Percentiles rank a stretch among this genome's conserved stretches.
These are phyloP conservation scores for Tupiocoris notatus DNA, from an alignment of 2,888 invertebrate species.

Conservation along the genomic window DNA sequence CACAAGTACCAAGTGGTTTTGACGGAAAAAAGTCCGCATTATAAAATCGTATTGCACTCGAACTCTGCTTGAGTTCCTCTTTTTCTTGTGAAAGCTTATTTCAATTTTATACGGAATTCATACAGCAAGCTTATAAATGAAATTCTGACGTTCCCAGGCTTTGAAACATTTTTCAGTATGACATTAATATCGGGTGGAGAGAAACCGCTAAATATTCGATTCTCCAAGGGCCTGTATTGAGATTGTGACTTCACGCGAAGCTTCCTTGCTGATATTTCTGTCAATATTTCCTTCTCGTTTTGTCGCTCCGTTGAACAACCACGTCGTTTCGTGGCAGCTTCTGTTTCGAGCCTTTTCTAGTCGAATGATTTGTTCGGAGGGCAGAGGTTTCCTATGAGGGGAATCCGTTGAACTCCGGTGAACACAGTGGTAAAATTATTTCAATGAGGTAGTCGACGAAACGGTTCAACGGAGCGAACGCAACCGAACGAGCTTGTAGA, in stretches of 20 bases:
- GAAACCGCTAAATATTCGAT: neutral
- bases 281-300: conserved; percentile 15
- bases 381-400: neutral
- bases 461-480: conserved; percentile 2
- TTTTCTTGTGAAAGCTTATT: too few species aligned
- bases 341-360: neutral
- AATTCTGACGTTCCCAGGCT: too few species aligned
- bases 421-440: conserved; percentile 4
- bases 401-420: neutral
- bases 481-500: neutral
- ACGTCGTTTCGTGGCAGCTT: neutral
- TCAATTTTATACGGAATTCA: too few species aligned
- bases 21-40: too few species aligned
- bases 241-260: too few species aligned
- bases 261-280: neutral
- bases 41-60: too few species aligned
- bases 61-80: too few species aligned
- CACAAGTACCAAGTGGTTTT: too few species aligned
- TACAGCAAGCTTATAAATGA: too few species aligned
- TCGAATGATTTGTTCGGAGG: neutral
- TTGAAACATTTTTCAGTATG: too few species aligned
- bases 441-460: neutral
- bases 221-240: neutral
- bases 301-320: neutral
- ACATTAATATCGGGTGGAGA: too few species aligned